Evolutionary conservation across 2,113 vertebrate species (phyloP), one percentile per base, ranked within the genome.

Genomic region (Rhinogobius similis): DNA sequence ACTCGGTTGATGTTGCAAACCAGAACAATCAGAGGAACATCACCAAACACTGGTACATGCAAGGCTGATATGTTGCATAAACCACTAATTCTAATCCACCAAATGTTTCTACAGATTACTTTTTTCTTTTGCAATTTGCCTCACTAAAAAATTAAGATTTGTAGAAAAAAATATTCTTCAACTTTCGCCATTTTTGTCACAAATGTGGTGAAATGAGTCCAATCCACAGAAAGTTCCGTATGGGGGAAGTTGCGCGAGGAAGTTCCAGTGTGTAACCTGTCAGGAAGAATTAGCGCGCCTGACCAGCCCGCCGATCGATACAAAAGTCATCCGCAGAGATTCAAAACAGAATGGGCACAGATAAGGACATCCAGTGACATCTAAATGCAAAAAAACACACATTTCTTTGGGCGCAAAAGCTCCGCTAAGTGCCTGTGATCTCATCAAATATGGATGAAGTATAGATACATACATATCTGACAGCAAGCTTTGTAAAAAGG

Each of bases 361-460:
- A 43, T 75, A 18, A 59, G 66, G 32, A 73, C 80, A 87, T 74
- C 65, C 75, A 78, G 78, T 70, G 76, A 62, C 46, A 59, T 79
- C 66, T 43, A 23, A 82, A 76, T 68, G 75, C 62, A 43, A 12
- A 55, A 39, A 46, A 55, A 61, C 43, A 70, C 65, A 27, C 23
- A 70, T 77, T n/a, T 73, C 14, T 61, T 62, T 10, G 36, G 58
- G 10, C 78, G 64, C 39, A 70, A 78, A 83, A 76, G 32, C 27
- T 29, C 70, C 43, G 69, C 69, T 75, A 80, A 82, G 72, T 77
- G 58, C 74, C 67, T 75, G 72, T 61, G 64, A 70, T 62, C 67
- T 65, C 39, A 80, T 81, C 46, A 79, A 82, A 77, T 77, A 85
- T 86, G 43, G 78, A 86, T 75, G 80, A 73, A 81, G 81, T 73